Percentiles rank a stretch among this genome's conserved stretches.
Evolutionary conservation across 1,140 invertebrate genomes (phyloP).

Genomic region (Dreissena polymorpha): DNA sequence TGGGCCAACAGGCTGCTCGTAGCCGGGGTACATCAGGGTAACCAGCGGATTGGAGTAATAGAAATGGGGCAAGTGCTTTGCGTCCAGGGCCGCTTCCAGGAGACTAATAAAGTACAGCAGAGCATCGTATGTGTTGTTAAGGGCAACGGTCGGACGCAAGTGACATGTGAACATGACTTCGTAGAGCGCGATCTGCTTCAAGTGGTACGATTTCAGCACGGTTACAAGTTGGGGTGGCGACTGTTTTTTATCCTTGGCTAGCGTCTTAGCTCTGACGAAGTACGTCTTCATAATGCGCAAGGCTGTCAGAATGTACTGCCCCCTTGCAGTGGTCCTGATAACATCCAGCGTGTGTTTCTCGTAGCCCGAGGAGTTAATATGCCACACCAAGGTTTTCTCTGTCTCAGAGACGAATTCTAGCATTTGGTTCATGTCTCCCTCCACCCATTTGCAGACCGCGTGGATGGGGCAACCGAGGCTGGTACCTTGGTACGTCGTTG

Average conservation of each 20-base stretch:
- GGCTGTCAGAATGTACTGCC: slow-evolving; percentile 31
- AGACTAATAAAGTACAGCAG: slow-evolving; percentile 2
- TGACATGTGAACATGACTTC: slow-evolving; percentile 6
- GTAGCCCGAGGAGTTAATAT: slow-evolving; percentile 28
- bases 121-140: slow-evolving; percentile 10
- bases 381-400: slow-evolving; percentile 17
- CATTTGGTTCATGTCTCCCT: slow-evolving; percentile 10
- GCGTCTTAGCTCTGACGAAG: not conserved
- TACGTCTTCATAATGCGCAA: slow-evolving; percentile 16
- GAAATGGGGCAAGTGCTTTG: slow-evolving; percentile 37
- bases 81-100: not conserved
- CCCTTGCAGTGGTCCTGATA: not conserved
- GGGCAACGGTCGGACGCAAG: not conserved
- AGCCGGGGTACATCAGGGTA: not conserved
- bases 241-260: not conserved
- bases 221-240: not conserved
- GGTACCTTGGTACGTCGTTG: not conserved
- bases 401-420: not conserved
- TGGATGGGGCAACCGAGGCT: slow-evolving; percentile 1
- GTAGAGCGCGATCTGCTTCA: slow-evolving; percentile 37
- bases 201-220: not conserved
- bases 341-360: slow-evolving; percentile 45
- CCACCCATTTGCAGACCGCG: slow-evolving; percentile 37
- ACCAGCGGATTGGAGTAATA: slow-evolving; percentile 20
- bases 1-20: not conserved